phyloP scores from a whole-genome alignment of 2,888 invertebrate genomes.

The Xanthia icteritia region DNA sequence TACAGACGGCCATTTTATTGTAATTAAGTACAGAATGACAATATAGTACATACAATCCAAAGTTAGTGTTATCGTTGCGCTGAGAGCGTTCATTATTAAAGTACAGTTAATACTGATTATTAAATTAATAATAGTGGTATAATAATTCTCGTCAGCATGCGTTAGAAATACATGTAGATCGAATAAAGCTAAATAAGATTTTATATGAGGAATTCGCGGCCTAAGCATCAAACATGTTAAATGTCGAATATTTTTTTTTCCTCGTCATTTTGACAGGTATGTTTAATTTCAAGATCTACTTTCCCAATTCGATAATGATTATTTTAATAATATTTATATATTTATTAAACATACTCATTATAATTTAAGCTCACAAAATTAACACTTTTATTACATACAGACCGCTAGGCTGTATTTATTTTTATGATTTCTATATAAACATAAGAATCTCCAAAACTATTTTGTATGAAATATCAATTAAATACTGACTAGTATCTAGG shows the following conservation, averaged over 20 bases:
- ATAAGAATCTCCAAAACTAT: constrained; percentile 56
- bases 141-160: constrained; percentile 43
- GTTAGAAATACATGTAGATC: constrained; percentile 51
- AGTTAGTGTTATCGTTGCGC: constrained; percentile 54
- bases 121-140: constrained; percentile 29
- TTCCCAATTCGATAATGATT: not conserved
- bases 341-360: constrained; percentile 13
- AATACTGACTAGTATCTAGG: constrained; percentile 40
- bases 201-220: constrained; percentile 47
- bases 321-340: constrained; percentile 8
- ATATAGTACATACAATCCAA: constrained; percentile 66
- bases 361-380: constrained; percentile 16
- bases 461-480: constrained; percentile 49
- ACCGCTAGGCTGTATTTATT: not conserved
- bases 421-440: not conserved
- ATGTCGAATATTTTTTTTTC: not conserved
- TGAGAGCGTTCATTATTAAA: constrained; percentile 56
- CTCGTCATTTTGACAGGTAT: not conserved
- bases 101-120: constrained; percentile 56
- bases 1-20: constrained; percentile 59
- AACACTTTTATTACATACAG: not conserved
- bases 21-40: constrained; percentile 67
- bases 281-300: not conserved
- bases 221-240: constrained; percentile 46
- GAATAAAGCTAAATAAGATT: constrained; percentile 33